A percentile compares a stretch with the other conserved stretches of the same genome.
Evolutionary conservation across 2,888 invertebrate species (phyloP).

Genomic region (Diadegma fenestrale): DNA sequence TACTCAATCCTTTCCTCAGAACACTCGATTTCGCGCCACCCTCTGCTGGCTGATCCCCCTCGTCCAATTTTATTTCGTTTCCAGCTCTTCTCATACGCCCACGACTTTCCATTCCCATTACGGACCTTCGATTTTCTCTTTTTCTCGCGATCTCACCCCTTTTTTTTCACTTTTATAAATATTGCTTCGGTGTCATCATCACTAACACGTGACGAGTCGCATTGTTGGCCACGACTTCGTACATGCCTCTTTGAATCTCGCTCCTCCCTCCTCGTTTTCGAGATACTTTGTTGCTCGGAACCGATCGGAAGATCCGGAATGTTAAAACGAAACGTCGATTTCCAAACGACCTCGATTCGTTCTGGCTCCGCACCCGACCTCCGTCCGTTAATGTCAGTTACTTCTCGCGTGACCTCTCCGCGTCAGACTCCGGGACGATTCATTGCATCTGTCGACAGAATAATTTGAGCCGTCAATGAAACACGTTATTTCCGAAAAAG

Average conservation of each 20-base stretch:
- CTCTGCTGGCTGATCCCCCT: constrained; percentile 51
- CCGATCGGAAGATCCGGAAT: constrained; percentile 9
- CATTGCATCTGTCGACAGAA: constrained; percentile 60
- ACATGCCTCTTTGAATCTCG: background rate
- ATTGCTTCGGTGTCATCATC: constrained; percentile 6
- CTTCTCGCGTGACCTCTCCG: constrained; percentile 12
- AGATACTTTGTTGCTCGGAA: background rate
- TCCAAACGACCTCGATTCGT: constrained; percentile 5
- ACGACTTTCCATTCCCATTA: constrained; percentile 46
- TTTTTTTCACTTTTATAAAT: background rate
- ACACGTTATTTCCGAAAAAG: constrained; percentile 9
- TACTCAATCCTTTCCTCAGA: constrained; percentile 28
- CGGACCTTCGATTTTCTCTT: constrained; percentile 19
- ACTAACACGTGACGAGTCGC: background rate
- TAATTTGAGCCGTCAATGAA: constrained; percentile 32
- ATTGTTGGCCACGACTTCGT: background rate
- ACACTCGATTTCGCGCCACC: constrained; percentile 53
- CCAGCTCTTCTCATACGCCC: constrained; percentile 22
- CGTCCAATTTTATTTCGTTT: constrained; percentile 16
- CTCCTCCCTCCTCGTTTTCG: constrained; percentile 6
- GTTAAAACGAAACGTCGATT: constrained; percentile 25
- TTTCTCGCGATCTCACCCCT: background rate
- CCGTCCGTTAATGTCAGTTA: constrained; percentile 14
- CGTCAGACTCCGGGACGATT: background rate
- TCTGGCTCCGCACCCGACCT: constrained; percentile 4